Base-by-base conservation (phyloP, 2,888 invertebrate species). In the Eurytoma californica region DNA sequence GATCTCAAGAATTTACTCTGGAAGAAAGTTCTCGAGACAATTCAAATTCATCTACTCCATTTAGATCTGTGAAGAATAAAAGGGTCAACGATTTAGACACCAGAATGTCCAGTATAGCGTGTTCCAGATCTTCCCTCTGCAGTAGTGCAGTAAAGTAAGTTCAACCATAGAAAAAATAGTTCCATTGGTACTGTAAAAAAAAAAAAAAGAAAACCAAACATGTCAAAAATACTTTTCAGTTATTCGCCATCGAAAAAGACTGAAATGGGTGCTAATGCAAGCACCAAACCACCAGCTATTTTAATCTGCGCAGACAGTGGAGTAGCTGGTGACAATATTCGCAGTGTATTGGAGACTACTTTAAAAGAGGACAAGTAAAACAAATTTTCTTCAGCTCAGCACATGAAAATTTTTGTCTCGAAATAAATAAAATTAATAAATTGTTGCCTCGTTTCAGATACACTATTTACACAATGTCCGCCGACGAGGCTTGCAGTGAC, bases 251-350 rank as follows among this genome's bases (percentile, higher is more conserved):
- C 89, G 2, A 88, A 88, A 79, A 86, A 90, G n/a, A 90, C 90
- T 80, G 90, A 90, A 49, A 90, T 91, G 73, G 83, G 84, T 30
- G 82, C 80, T 65, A 91, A 91, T 87, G 89, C 89, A 87, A 90
- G 91, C 85, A 91, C 92, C 3, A 96, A 95, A 89, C 95, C 96
- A 66, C 95, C 95, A 3, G 96, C 96, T 91, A 93, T 96, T 85
- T 91, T 96, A 80, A 95, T 96, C 83, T 96, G 95, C 89, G 95
- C 96, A 3, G 96, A 96, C 89, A 96, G 95, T 89, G 89, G 93
- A 77, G 93, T 93, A 39, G 94, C 95, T 65, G 93, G 94, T 84
- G 95, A 95, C 84, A 95, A 94, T 88, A 94, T 96, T 73, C 94
- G 94, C 86, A 91, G 92, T 39, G 94, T 95, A 30, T 91, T 96